Evolutionary conservation across 2,113 vertebrate genomes (phyloP).

Genomic region (Anhinga anhinga): DNA sequence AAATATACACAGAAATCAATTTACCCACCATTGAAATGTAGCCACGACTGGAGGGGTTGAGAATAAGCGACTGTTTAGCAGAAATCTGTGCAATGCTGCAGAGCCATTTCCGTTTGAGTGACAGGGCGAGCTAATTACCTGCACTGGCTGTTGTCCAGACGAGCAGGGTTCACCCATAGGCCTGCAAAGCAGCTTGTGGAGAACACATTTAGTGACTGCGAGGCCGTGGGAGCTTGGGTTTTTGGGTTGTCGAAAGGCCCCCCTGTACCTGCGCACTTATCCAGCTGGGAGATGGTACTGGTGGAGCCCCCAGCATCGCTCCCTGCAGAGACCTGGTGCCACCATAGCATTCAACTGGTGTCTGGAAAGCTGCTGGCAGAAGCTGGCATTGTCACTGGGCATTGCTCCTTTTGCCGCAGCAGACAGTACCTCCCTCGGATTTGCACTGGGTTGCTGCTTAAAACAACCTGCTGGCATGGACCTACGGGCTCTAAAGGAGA

Average conservation of each 20-base stretch:
- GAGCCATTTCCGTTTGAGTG: not conserved
- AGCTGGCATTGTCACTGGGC: not conserved
- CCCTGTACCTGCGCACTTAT: not conserved
- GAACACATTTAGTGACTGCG: not conserved
- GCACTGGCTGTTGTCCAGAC: not conserved
- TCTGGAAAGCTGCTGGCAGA: not conserved
- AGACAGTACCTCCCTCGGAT: rapidly evolving
- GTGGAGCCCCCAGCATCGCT: not conserved
- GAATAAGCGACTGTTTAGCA: not conserved
- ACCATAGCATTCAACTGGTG: no score
- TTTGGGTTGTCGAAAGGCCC: not conserved
- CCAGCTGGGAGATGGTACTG: not conserved
- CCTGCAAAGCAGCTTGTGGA: not conserved
- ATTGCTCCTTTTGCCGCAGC: rapidly evolving
- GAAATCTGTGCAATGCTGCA: not conserved
- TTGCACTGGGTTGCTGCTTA: not conserved
- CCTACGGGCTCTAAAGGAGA: not conserved
- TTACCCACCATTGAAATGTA: not conserved
- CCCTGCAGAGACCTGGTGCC: not conserved
- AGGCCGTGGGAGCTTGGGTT: not conserved
- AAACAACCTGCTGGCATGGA: not conserved
- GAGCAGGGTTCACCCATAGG: not conserved
- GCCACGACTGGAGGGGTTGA: not conserved
- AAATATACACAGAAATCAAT: slow-evolving; percentile 52
- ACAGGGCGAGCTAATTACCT: not conserved